A percentile compares a stretch with the other conserved stretches of the same genome.
Conservation (phyloP, 2,797 vertebrate genomes). For the Benthosema pterotum region DNA sequence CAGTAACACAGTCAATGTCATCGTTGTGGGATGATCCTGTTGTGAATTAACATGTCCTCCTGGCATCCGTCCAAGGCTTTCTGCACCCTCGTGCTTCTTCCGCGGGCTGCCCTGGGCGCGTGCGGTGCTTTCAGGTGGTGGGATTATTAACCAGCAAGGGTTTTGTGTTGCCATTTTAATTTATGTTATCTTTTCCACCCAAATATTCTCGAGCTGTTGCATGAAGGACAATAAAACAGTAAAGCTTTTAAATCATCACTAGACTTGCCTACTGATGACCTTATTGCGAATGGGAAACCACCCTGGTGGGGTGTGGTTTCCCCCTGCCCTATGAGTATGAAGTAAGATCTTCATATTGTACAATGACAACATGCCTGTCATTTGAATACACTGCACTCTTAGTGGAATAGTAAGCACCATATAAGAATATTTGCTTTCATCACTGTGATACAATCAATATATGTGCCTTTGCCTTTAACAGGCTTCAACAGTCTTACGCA, state of each 20-base stretch:
- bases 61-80: slow-evolving; percentile 11
- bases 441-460: background rate
- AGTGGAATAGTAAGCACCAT: background rate
- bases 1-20: slow-evolving; percentile 46
- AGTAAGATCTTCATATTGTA: no score
- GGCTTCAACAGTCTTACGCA: background rate
- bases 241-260: background rate
- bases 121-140: slow-evolving; percentile 15
- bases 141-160: background rate
- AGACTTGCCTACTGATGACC: background rate
- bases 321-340: no score
- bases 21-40: slow-evolving; percentile 12
- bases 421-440: background rate
- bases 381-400: background rate
- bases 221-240: slow-evolving; percentile 22
- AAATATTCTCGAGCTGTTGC: slow-evolving; percentile 12
- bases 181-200: slow-evolving; percentile 25
- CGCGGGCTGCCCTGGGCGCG: slow-evolving; percentile 12
- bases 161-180: slow-evolving; percentile 24
- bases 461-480: background rate
- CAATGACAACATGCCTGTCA: no score
- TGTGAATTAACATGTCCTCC: slow-evolving; percentile 32
- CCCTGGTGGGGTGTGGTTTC: no score
- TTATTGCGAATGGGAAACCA: no score
- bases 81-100: slow-evolving; percentile 22